Evolutionary conservation across 2,113 vertebrate species (phyloP).

Genomic region (Talpa occidentalis): DNA sequence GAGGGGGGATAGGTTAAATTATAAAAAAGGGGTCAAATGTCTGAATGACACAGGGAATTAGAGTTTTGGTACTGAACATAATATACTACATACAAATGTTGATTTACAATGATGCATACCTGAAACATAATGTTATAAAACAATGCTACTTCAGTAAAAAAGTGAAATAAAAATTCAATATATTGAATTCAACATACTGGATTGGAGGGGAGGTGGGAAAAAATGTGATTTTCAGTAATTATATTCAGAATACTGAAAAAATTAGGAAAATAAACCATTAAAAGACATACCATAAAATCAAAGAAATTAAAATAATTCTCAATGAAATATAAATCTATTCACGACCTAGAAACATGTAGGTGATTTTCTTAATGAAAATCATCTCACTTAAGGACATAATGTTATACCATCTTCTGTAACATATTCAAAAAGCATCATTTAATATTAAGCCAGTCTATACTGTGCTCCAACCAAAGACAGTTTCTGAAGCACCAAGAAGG

Average conservation of each 20-base stretch:
- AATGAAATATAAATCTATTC: background rate
- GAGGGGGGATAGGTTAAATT: background rate
- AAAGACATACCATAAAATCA: background rate
- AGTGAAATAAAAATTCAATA: background rate
- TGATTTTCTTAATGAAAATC: background rate
- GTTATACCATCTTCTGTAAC: background rate
- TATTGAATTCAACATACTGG: background rate
- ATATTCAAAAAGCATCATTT: constrained; percentile 25
- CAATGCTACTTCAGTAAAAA: too few species aligned
- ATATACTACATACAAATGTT: background rate
- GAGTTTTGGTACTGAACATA: background rate
- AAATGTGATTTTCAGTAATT: constrained; percentile 23
- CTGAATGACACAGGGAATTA: background rate
- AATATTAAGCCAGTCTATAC: background rate
- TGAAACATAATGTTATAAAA: too few species aligned
- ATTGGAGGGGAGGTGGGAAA: too few species aligned
- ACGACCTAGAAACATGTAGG: too few species aligned
- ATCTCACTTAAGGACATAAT: background rate
- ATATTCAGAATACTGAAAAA: constrained; percentile 41
- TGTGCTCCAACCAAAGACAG: background rate
- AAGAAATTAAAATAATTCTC: constrained; percentile 47
- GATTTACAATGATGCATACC: background rate
- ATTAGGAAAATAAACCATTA: background rate
- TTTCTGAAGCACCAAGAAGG: background rate
- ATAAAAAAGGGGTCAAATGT: background rate